These are phyloP conservation scores for Melolontha melolontha DNA, from an alignment of 2,888 invertebrate genomes.

Conservation along the genomic window DNA sequence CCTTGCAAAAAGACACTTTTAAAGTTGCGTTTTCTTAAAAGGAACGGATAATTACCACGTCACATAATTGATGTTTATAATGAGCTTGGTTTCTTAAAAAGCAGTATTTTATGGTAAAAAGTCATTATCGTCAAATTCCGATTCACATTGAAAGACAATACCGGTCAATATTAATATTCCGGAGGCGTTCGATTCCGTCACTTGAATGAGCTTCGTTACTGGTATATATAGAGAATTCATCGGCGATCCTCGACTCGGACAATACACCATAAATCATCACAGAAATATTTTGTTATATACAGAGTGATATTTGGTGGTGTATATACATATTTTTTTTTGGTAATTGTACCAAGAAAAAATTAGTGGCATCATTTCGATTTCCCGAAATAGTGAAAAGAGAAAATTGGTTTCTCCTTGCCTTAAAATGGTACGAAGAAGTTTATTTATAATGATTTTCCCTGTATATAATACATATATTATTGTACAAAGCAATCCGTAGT, in stretches of 20 bases:
- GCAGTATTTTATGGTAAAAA: constrained; percentile 8
- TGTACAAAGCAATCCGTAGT: no score
- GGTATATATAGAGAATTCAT: constrained; percentile 20
- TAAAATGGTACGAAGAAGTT: not conserved
- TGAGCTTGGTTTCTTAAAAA: constrained; percentile 17
- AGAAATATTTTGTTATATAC: constrained; percentile 5
- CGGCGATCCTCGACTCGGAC: constrained; percentile 20
- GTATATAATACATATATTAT: not conserved
- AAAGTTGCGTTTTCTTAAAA: not conserved
- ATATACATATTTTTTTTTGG: not conserved
- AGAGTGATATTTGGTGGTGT: not conserved
- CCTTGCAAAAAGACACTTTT: no score
- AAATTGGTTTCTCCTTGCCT: no score
- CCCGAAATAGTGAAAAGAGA: no score
- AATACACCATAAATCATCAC: constrained; percentile 39
- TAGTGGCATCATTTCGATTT: no score
- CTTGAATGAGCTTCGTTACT: constrained; percentile 11
- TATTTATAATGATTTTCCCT: not conserved
- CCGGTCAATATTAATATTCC: constrained; percentile 35
- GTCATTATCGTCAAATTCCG: constrained; percentile 25
- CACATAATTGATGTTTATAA: constrained; percentile 23
- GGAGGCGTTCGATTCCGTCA: constrained; percentile 6
- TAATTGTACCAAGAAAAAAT: no score
- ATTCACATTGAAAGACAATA: constrained; percentile 34
- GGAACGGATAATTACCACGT: not conserved